Base-by-base conservation (phyloP, 2,888 invertebrate genomes). In the Athripsodes cinereus region DNA sequence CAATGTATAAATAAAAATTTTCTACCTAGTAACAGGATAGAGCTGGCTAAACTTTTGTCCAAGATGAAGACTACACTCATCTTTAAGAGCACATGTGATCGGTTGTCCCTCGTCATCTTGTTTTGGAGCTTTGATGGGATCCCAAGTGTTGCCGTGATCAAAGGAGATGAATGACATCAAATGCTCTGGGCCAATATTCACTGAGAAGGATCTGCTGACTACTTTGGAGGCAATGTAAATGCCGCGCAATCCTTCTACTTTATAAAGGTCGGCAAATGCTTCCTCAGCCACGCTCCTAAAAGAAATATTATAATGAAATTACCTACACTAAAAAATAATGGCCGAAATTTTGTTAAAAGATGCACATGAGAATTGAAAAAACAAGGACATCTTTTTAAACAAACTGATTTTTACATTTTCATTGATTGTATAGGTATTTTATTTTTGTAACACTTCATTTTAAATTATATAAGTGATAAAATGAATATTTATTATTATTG, bases 161-260 rank as follows among this genome's bases (percentile, higher is more conserved):
- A 86, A 94, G 0, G 92, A 88, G 56, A 95, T 92, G 53, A 90
- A 71, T 0, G 92, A 89, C 0, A 85, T 76, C 51, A 94, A 78
- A 70, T 92, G 84, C 66, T 91, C 90, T 0, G 88, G 86, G 1
- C 85, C 85, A 1, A 88, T 79, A 62, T 79, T 80, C 2, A 78
- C 71, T 2, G 79, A 76, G 1, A 74, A 71, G 0, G 79, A 75
- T 66, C 81, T 82, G 0, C 77, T 72, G 22, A 78, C 75, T 1
- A 93, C 82, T 69, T 87, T 86, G 0, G 92, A 92, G 1, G 92
- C 94, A 62, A 96, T 92, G 75, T 92, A 95, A 65, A 95, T 89
- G 0, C 95, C 95, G 48, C 86, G 80, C 52, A 95, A 74, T 0
- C 94, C 94, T 70, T 90, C 88, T 0, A 96, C 90, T 68, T 88